These are phyloP conservation scores for Pelagia noctiluca DNA, from an alignment of 30 jellyfish, hydroid and myxozoan species.

Conservation along the genomic window DNA sequence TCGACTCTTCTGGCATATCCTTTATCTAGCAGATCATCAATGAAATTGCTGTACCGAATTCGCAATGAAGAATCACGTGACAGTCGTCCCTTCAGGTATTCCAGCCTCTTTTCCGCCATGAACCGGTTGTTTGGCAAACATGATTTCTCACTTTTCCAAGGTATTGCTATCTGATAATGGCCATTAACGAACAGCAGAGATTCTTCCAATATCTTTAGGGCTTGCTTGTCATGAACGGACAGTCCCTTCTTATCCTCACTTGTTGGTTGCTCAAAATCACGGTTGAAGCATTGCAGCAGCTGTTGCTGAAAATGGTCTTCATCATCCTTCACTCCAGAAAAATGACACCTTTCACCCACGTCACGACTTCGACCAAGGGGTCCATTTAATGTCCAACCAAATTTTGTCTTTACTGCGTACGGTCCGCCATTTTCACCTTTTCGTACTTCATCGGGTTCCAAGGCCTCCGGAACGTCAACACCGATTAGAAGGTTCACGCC, in stretches of 20 bases:
- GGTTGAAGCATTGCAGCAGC: slow-evolving; percentile 33
- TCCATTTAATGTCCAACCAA: slow-evolving; percentile 62
- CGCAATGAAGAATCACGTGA: background rate
- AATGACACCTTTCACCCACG: slow-evolving; percentile 2
- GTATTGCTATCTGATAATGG: slow-evolving; percentile 43
- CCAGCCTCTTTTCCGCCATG: slow-evolving; percentile 57
- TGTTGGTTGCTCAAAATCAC: slow-evolving; percentile 26
- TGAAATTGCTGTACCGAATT: slow-evolving; percentile 9
- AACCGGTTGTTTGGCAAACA: slow-evolving; percentile 38
- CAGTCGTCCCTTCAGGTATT: slow-evolving; percentile 28
- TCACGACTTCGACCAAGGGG: slow-evolving; percentile 3
- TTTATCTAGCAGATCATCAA: slow-evolving; percentile 25
- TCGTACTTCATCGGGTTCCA: slow-evolving; percentile 5
- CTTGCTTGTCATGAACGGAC: slow-evolving; percentile 50
- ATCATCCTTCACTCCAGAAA: background rate
- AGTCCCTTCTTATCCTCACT: slow-evolving; percentile 21
- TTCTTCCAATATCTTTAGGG: slow-evolving; percentile 38
- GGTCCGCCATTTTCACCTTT: slow-evolving; percentile 49
- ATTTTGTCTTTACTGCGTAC: slow-evolving; percentile 31
- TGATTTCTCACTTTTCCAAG: slow-evolving; percentile 33
- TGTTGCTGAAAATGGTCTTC: slow-evolving; percentile 22
- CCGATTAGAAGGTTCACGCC: slow-evolving; percentile 17
- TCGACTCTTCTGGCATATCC: slow-evolving; percentile 25
- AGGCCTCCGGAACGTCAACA: slow-evolving; percentile 13
- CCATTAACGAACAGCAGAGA: slow-evolving; percentile 22